Evolutionary conservation across 2,113 vertebrate species (phyloP).

Genomic region (Centropus unirufus): DNA sequence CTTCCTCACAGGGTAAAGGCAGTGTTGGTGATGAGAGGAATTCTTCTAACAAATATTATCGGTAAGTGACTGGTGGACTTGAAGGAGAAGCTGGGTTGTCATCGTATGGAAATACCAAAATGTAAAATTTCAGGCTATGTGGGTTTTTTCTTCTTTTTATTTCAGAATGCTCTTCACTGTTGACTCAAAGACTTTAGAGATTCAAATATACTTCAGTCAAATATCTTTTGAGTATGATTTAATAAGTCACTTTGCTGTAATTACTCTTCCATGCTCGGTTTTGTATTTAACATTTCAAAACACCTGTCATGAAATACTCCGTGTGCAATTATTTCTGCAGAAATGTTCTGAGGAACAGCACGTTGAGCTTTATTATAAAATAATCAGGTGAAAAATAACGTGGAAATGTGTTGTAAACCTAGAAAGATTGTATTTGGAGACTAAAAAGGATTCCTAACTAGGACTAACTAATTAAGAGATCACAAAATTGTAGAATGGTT

Average conservation of each 20-base stretch:
- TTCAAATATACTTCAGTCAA: neutral
- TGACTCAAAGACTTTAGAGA: neutral
- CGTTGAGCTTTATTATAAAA: neutral
- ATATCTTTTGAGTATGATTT: neutral
- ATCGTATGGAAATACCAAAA: neutral
- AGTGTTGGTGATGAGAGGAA: slow-evolving; percentile 83
- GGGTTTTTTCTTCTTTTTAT: neutral
- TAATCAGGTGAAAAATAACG: neutral
- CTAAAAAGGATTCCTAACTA: neutral
- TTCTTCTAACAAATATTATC: slow-evolving; percentile 82
- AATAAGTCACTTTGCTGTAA: neutral
- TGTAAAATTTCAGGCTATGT: neutral
- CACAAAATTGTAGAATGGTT: too few species aligned
- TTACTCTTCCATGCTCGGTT: neutral
- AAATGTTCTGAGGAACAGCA: neutral
- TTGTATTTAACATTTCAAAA: neutral
- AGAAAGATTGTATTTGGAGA: neutral
- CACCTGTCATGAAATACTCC: neutral
- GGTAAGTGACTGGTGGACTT: slow-evolving; percentile 71
- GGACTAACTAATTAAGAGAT: neutral
- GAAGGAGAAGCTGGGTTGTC: neutral
- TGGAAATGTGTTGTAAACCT: neutral
- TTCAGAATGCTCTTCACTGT: neutral
- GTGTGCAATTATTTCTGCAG: neutral
- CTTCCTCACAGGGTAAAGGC: slow-evolving; percentile 82